Percentiles rank a stretch among this genome's conserved stretches.
Conservation (phyloP, 2,888 invertebrate genomes). For the Hypena proboscidalis region DNA sequence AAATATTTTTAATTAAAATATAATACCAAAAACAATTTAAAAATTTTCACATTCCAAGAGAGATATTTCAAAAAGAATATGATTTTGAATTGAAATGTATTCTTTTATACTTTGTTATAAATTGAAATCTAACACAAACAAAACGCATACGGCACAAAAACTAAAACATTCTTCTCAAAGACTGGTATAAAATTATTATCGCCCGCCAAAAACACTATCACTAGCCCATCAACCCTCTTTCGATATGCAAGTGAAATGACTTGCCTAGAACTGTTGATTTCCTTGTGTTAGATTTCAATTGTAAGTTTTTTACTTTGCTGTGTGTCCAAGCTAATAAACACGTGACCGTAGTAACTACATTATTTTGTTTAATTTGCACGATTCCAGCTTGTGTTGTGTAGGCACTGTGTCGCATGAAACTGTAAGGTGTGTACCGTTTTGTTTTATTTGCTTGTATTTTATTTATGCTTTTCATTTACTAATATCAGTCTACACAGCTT, state of each 20-base stretch:
- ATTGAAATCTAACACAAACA: slow-evolving; percentile 19
- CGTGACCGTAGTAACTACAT: slow-evolving; percentile 36
- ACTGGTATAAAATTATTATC: no score
- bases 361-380: slow-evolving; percentile 35
- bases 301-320: slow-evolving; percentile 20
- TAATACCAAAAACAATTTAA: no score
- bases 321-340: slow-evolving; percentile 34
- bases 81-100: slow-evolving; percentile 28
- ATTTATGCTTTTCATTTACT: no score
- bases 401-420: slow-evolving; percentile 31
- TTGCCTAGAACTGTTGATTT: slow-evolving; percentile 3
- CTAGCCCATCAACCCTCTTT: no score
- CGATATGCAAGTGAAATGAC: no score
- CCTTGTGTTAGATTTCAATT: slow-evolving; percentile 15
- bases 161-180: no score
- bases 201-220: no score
- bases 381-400: slow-evolving; percentile 16
- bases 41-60: slow-evolving; percentile 16
- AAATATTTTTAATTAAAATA: no score
- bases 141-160: no score
- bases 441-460: slow-evolving; percentile 26
- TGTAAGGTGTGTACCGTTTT: slow-evolving; percentile 46
- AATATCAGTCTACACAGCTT: no score
- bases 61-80: slow-evolving; percentile 18
- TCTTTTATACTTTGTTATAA: slow-evolving; percentile 27